These are phyloP conservation scores for Ianthella basta DNA, from an alignment of 37 sponge, comb jelly and placozoan species.

Conservation along the genomic window DNA sequence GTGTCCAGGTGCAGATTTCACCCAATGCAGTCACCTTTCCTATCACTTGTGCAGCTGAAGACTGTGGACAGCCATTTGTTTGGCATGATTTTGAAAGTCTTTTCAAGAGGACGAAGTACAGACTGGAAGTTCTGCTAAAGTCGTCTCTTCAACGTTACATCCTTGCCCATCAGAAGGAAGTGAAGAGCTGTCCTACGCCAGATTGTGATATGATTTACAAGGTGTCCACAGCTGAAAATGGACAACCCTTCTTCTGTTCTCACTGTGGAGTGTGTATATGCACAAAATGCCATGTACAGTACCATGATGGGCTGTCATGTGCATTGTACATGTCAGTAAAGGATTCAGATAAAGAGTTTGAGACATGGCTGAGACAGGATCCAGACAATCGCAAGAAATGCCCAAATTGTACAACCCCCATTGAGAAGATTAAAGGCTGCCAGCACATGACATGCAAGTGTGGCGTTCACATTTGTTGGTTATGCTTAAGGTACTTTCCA, in stretches of 20 bases:
- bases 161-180: slow-evolving; percentile 18
- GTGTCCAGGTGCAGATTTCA: slow-evolving; percentile 51
- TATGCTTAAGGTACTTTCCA: slow-evolving; percentile 53
- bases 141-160: slow-evolving; percentile 37
- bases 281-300: slow-evolving; percentile 52
- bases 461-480: slow-evolving; percentile 65
- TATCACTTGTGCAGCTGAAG: slow-evolving; percentile 66
- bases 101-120: slow-evolving; percentile 22
- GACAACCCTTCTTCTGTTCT: slow-evolving; percentile 48
- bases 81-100: slow-evolving; percentile 74
- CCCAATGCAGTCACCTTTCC: slow-evolving; percentile 56
- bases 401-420: slow-evolving; percentile 65
- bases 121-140: slow-evolving; percentile 4
- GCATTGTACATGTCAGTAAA: slow-evolving; percentile 26
- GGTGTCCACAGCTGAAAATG: slow-evolving; percentile 18
- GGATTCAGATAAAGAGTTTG: slow-evolving; percentile 12
- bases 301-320: slow-evolving; percentile 70
- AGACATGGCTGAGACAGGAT: slow-evolving; percentile 53
- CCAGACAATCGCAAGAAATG: slow-evolving; percentile 44
- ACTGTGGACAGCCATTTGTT: slow-evolving; percentile 58
- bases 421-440: slow-evolving; percentile 72
- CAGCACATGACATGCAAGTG: slow-evolving; percentile 53
- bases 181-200: slow-evolving; percentile 64
- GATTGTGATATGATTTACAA: slow-evolving; percentile 66
- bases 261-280: slow-evolving; percentile 55